Conservation (phyloP, 2,113 vertebrate species). For the Ivindomyrus marchei region DNA sequence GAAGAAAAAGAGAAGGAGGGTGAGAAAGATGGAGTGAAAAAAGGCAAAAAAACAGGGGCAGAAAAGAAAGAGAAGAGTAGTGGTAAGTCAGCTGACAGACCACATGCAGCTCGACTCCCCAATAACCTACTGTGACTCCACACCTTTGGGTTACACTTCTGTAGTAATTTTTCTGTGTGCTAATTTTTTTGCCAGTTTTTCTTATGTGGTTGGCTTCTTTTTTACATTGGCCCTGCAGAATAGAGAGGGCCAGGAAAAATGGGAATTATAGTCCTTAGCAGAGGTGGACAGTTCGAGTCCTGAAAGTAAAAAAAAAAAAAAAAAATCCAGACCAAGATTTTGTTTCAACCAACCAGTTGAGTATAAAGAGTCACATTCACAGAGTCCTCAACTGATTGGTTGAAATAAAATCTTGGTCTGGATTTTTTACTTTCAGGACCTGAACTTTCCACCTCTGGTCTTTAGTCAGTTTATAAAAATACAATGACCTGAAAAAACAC, state of each 20-base stretch:
- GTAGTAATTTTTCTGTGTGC: not conserved
- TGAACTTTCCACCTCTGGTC: too few relatives aligned
- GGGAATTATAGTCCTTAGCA: not conserved
- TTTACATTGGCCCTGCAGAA: not conserved
- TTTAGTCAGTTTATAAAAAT: not conserved
- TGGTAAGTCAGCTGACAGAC: constrained; percentile 26
- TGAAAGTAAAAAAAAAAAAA: too few relatives aligned
- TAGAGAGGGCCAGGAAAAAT: not conserved
- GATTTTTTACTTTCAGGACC: too few relatives aligned
- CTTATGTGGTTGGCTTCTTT: not conserved
- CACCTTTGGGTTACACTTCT: not conserved
- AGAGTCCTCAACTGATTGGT: too few relatives aligned
- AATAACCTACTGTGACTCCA: not conserved
- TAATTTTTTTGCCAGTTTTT: not conserved
- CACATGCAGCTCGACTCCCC: not conserved
- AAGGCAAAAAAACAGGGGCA: constrained; percentile 30
- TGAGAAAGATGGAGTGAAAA: constrained; percentile 24
- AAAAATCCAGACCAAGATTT: too few relatives aligned
- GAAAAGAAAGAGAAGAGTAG: constrained; percentile 41
- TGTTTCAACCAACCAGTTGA: too few relatives aligned
- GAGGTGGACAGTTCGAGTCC: too few relatives aligned
- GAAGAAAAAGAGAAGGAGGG: constrained; percentile 41
- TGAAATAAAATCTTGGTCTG: too few relatives aligned
- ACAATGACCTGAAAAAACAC: not conserved
- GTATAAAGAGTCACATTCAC: too few relatives aligned